A percentile compares a stretch with the other conserved stretches of the same genome.
Evolutionary conservation across 1,140 invertebrate genomes (phyloP).

Genomic region (Hirudo medicinalis): DNA sequence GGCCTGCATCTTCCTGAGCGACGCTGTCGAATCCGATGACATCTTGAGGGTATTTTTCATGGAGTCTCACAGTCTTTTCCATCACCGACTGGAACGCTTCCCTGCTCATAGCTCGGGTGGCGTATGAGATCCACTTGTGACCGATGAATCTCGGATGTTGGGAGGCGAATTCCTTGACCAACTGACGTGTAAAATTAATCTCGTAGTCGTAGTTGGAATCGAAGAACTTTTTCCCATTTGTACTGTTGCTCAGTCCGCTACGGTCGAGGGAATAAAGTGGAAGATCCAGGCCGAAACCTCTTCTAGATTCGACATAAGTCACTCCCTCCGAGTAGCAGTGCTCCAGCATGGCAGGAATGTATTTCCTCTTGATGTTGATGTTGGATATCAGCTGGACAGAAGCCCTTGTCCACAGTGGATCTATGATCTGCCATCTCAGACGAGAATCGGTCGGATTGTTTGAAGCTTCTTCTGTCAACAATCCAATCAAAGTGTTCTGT

Average conservation of each 20-base stretch:
- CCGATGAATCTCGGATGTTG: slow-evolving; percentile 26
- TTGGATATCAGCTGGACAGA: slow-evolving; percentile 16
- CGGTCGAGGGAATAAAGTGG: slow-evolving; percentile 24
- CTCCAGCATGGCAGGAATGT: slow-evolving; percentile 26
- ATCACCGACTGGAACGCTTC: slow-evolving; percentile 7
- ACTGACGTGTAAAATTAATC: slow-evolving; percentile 16
- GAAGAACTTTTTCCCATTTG: slow-evolving; percentile 24
- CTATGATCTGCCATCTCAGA: slow-evolving; percentile 15
- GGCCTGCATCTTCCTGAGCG: slow-evolving; percentile 29
- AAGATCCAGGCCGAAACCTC: slow-evolving; percentile 18
- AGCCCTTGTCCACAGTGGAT: slow-evolving; percentile 17
- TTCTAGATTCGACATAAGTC: slow-evolving; percentile 26
- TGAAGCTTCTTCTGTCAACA: slow-evolving; percentile 15
- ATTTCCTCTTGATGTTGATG: slow-evolving; percentile 22
- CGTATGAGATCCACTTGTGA: slow-evolving; percentile 24
- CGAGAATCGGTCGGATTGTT: slow-evolving; percentile 16
- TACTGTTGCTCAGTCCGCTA: neutral
- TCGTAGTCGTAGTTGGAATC: slow-evolving; percentile 25
- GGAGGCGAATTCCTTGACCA: slow-evolving; percentile 5
- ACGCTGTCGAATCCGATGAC: slow-evolving; percentile 29
- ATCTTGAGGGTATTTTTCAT: slow-evolving; percentile 27
- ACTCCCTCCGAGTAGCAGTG: slow-evolving; percentile 26
- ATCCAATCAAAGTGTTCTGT: slow-evolving; percentile 14
- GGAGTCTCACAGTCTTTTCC: slow-evolving; percentile 13
- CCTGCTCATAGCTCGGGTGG: neutral